Evolutionary conservation across 2,888 invertebrate genomes (phyloP), one percentile per base, ranked within the genome.

Genomic region (Megastigmus dorsalis): DNA sequence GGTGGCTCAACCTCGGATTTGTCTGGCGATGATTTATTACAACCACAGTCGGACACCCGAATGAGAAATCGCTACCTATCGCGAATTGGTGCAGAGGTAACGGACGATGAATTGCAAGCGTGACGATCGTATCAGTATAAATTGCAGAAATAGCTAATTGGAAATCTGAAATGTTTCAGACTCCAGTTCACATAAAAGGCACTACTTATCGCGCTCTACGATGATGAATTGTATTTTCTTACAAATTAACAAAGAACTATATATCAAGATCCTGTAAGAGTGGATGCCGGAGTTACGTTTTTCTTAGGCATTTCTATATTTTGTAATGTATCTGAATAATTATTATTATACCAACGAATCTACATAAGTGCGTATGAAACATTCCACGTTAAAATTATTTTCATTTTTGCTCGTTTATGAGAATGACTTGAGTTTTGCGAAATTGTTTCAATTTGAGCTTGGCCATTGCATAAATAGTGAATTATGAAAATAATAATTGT

Each of bases 41-140:
- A 89, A 75, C 89, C 90, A 0, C 90, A 89, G 76, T 90, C 91
- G 28, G 91, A 91, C 78, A 91, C 90, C 81, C 89, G 90, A 77
- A 91, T 92, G 80, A 89, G 92, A 78, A 92, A 92, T 86, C 89
- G 92, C 79, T 92, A 92, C 83, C 87, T 92, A 70, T 90, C 90
- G 71, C 88, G 91, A 78, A 90, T 92, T 73, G 92, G 92, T 79
- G 91, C 91, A 75, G 89, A 89, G 84, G 91, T 91, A 90, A 89
- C 65, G 13, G 72, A 72, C 43, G 74, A 77, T 65, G 74, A 77
- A 30, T 41, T 54, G 52, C 20, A 57, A 9, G 62, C 62, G 67
- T 74, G 74, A 76, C 67, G 9, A 59, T 33, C 13, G 57, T 28
- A 52, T 52, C 10, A 26, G 54, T 50, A 55, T 62, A 48, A 62